A percentile compares a stretch with the other conserved stretches of the same genome.
Evolutionary conservation across 2,797 vertebrate species (phyloP).

Genomic region (Phylloscopus collybita): DNA sequence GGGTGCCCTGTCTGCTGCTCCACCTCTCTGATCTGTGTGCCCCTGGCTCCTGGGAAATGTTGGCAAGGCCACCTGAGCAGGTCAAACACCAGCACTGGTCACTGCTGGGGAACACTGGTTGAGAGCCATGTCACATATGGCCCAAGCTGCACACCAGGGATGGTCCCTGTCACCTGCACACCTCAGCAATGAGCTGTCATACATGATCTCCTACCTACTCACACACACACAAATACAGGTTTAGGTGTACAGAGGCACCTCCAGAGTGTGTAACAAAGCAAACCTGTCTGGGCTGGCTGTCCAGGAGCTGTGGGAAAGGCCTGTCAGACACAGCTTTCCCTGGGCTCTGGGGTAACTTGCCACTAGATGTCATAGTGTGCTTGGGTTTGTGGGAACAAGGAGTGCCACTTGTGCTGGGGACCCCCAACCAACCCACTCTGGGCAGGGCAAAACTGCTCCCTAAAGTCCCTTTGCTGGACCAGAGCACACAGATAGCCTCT

Average conservation of each 20-base stretch:
- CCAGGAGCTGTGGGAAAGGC: background rate
- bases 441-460: accelerated
- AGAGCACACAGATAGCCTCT: background rate
- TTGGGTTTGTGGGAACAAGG: background rate
- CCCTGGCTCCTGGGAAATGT: background rate
- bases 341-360: background rate
- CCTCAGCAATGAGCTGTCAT: background rate
- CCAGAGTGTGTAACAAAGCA: background rate
- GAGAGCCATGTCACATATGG: background rate
- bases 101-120: background rate
- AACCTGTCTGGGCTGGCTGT: background rate
- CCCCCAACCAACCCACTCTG: background rate
- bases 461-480: background rate
- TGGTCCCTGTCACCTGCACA: background rate
- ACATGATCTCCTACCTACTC: accelerated
- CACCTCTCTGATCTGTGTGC: background rate
- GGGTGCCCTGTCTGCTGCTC: background rate
- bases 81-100: background rate
- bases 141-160: background rate
- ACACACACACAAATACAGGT: background rate
- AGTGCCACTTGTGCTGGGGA: background rate
- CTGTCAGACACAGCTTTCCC: background rate
- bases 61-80: background rate
- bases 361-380: conserved; percentile 66
- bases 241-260: background rate